Evolutionary conservation across 2,888 invertebrate genomes (phyloP).

Genomic region (Diabrotica balteata): DNA sequence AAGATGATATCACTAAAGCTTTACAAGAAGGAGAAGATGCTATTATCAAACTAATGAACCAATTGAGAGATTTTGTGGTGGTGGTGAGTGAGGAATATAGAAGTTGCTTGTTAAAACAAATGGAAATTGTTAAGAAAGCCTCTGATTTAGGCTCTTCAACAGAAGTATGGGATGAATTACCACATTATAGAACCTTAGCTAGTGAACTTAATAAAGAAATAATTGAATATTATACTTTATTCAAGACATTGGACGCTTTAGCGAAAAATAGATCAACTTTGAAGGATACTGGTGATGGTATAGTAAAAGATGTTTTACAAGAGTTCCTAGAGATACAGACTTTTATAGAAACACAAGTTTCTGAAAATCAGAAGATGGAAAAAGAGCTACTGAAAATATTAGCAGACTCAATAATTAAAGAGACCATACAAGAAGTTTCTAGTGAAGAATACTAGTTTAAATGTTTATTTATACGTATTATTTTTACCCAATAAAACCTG

Average conservation of each 20-base stretch:
- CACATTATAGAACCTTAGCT: slow-evolving; percentile 50
- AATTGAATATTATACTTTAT: slow-evolving; percentile 50
- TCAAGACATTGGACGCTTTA: slow-evolving; percentile 53
- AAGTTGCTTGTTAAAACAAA: slow-evolving; percentile 53
- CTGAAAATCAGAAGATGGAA: slow-evolving; percentile 52
- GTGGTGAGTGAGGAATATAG: slow-evolving; percentile 54
- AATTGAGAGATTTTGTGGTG: slow-evolving; percentile 50
- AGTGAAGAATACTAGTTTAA: too few species aligned
- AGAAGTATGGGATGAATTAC: slow-evolving; percentile 53
- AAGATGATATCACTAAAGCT: slow-evolving; percentile 44
- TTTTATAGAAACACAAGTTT: slow-evolving; percentile 46
- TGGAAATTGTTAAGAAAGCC: slow-evolving; percentile 51
- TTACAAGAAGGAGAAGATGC: slow-evolving; percentile 51
- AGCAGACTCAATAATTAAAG: slow-evolving; percentile 48
- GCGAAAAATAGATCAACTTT: slow-evolving; percentile 38
- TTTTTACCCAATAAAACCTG: too few species aligned
- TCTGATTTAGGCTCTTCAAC: slow-evolving; percentile 48
- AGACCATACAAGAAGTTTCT: slow-evolving; percentile 28
- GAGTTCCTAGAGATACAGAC: slow-evolving; percentile 49
- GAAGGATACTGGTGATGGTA: slow-evolving; percentile 24
- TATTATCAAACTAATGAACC: slow-evolving; percentile 51
- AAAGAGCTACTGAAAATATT: slow-evolving; percentile 50
- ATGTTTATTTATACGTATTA: too few species aligned
- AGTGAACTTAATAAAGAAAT: slow-evolving; percentile 53
- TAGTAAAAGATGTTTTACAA: slow-evolving; percentile 31